Conservation (phyloP, 2,797 vertebrate genomes). For the Argyrosomus regius region DNA sequence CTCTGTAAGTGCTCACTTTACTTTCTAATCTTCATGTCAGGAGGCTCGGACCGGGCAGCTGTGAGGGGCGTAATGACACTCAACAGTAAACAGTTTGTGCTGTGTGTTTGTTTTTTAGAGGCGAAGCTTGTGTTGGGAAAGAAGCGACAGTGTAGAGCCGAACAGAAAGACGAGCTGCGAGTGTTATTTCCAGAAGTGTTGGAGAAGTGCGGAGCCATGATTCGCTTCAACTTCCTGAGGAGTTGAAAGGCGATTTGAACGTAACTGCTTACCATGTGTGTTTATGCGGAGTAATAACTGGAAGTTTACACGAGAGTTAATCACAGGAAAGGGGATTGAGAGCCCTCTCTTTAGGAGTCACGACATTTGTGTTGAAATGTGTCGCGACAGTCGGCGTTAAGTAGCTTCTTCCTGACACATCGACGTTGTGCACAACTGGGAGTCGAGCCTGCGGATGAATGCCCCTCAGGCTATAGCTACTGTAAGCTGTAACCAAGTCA, state of each 20-base stretch:
- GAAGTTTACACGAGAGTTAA: constrained; percentile 18
- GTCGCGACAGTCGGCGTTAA: constrained; percentile 1
- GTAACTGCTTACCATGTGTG: constrained; percentile 39
- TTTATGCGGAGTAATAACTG: background rate
- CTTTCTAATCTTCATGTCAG: constrained; percentile 49
- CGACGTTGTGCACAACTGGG: constrained; percentile 32
- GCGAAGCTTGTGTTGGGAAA: background rate
- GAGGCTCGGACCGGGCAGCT: constrained; percentile 29
- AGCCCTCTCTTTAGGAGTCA: background rate
- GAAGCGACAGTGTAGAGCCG: constrained; percentile 5
- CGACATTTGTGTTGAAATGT: constrained; percentile 2
- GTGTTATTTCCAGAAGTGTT: constrained; percentile 32
- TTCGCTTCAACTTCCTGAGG: constrained; percentile 74
- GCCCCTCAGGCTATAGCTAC: constrained; percentile 24
- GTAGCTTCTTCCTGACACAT: constrained; percentile 53
- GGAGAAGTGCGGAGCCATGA: constrained; percentile 69
- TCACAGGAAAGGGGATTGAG: background rate
- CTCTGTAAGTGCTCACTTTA: constrained; percentile 82
- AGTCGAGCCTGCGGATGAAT: constrained; percentile 32
- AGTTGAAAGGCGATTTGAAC: constrained; percentile 60
- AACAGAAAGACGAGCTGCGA: background rate
- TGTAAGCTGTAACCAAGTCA: constrained; percentile 6
- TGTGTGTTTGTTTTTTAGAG: background rate
- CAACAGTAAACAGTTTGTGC: constrained; percentile 37
- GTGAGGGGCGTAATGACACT: background rate